Base-by-base conservation (phyloP, 2,888 invertebrate species). In the Allacma fusca region DNA sequence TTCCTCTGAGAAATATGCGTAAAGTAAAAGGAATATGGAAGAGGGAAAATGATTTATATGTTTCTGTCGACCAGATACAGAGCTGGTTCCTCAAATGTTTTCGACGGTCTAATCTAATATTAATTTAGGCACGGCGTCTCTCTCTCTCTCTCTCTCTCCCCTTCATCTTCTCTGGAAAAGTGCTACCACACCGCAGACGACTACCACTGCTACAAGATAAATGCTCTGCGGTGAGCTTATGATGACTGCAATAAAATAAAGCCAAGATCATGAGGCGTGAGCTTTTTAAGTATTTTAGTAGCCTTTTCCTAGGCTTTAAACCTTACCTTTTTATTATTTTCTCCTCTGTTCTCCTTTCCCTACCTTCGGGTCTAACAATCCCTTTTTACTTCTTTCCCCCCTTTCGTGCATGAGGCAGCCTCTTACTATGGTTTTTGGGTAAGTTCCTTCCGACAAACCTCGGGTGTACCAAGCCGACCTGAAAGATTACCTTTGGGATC, bases 71-170 rank as follows among this genome's bases (percentile, higher is more conserved):
- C 7, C 4, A 50, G 50, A 50, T 50, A n/a, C 19, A 50, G 19
- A 16, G 50, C 16, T 19, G 50, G 50, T 50, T 50, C 50, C 50
- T 50, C 19, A 50, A 50, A 50, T 50, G 50, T 50, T 50, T 50
- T 50, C 50, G 50, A 50, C 50, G 50, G 50, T 50, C 50, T 50
- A 50, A 50, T 50, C 50, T 50, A 50, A 50, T 50, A 50, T 50
- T 50, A 50, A 50, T 50, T 50, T 50, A 50, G 50, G 50, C 50
- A 50, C 50, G 50, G 50, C 50, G 50, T 50, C 50, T 50, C 34
- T 9, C 34, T 34, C 9, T 50, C 40, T 40, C 40, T 40, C 40
- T 9, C 40, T 5, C 7, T 13, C 13, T 40, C 13, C n/a, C 19
- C 50, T 50, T 50, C 50, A n/a, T 5, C 50, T 50, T 50, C 50